Evolutionary conservation across 2,797 vertebrate species (phyloP).

Genomic region (Myripristis jacobus): DNA sequence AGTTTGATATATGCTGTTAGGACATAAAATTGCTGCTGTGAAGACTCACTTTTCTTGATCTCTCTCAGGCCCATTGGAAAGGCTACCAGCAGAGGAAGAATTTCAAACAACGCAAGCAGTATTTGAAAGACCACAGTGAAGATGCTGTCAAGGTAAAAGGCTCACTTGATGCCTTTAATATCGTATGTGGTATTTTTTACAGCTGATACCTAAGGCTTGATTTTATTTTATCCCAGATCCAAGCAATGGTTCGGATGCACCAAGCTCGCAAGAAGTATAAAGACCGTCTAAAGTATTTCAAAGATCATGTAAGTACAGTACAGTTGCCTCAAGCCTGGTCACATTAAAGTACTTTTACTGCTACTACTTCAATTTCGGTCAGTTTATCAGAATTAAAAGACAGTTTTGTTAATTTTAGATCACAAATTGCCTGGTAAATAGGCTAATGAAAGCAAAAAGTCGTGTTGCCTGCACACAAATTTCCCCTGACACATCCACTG

Average conservation of each 20-base stretch:
- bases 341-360: background rate
- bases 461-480: slow-evolving; percentile 1
- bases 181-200: background rate
- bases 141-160: slow-evolving; percentile 91
- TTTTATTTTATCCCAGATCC: slow-evolving; percentile 84
- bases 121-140: slow-evolving; percentile 86
- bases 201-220: background rate
- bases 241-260: slow-evolving; percentile 94
- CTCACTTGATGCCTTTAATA: accelerated
- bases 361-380: background rate
- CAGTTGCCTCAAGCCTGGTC: background rate
- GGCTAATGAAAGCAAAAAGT: slow-evolving; percentile 51
- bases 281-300: slow-evolving; percentile 94
- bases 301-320: slow-evolving; percentile 89
- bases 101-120: slow-evolving; percentile 88
- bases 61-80: slow-evolving; percentile 91
- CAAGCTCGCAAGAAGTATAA: slow-evolving; percentile 93
- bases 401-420: slow-evolving; percentile 12
- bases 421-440: background rate
- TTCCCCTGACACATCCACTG: slow-evolving; percentile 15
- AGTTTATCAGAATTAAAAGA: background rate
- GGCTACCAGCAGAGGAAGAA: slow-evolving; percentile 93
- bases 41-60: background rate
- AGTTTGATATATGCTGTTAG: too few relatives aligned
- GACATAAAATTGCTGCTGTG: background rate